phyloP scores from a whole-genome alignment of 2,888 invertebrate species.

The Subacronicta megacephala region DNA sequence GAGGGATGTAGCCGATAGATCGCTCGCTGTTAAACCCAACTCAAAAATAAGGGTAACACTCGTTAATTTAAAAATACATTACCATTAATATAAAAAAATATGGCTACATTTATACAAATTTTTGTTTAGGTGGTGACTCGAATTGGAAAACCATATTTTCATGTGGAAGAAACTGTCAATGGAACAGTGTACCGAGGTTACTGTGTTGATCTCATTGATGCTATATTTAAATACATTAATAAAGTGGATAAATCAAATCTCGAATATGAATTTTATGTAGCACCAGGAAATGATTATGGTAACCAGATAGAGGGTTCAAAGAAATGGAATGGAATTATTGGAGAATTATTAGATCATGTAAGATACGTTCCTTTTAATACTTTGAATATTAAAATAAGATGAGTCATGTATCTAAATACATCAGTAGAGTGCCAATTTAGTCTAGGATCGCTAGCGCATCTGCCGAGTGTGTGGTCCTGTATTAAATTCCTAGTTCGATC shows the following conservation, averaged over 20 bases:
- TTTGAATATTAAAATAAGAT: background rate
- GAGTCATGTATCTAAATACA: too few species aligned
- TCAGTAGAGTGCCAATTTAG: too few species aligned
- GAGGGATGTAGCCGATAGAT: slow-evolving; percentile 70
- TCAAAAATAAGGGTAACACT: slow-evolving; percentile 90
- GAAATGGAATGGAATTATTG: slow-evolving; percentile 94
- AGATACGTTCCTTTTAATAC: slow-evolving; percentile 58
- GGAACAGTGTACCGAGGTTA: slow-evolving; percentile 92
- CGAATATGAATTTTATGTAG: slow-evolving; percentile 91
- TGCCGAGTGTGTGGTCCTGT: too few species aligned
- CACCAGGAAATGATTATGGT: slow-evolving; percentile 91
- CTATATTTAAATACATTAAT: slow-evolving; percentile 88
- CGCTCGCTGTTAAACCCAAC: slow-evolving; percentile 77
- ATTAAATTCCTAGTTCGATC: too few species aligned
- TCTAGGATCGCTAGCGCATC: too few species aligned
- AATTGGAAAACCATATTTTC: slow-evolving; percentile 70
- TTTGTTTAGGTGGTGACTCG: slow-evolving; percentile 89
- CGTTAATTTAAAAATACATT: slow-evolving; percentile 4
- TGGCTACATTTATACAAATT: slow-evolving; percentile 50
- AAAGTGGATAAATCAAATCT: slow-evolving; percentile 71
- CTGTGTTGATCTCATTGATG: slow-evolving; percentile 95
- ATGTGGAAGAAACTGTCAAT: slow-evolving; percentile 61
- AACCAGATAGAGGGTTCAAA: slow-evolving; percentile 91
- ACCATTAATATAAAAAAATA: background rate
- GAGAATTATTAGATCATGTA: slow-evolving; percentile 93